Percentiles rank a stretch among this genome's conserved stretches.
These are phyloP conservation scores for Drosophila ficusphila DNA, from an alignment of 1,140 invertebrate species.

Conservation along the genomic window DNA sequence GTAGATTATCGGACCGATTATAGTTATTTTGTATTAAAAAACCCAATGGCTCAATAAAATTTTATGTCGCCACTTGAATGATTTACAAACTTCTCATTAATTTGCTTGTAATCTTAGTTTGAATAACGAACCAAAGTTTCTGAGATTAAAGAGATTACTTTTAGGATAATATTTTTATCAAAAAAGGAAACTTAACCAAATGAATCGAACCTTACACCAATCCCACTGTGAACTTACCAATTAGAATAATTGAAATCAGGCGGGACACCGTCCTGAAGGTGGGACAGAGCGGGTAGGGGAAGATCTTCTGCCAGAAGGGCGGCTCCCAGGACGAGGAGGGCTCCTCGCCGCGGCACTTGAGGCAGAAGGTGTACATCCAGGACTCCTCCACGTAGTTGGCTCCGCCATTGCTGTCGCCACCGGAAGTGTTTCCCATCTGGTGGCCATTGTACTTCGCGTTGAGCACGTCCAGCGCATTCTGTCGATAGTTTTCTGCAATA, in stretches of 20 bases:
- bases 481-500: conserved; percentile 57
- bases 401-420: conserved; percentile 26
- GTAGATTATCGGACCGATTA: no score
- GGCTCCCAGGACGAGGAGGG: conserved; percentile 90
- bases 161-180: no score
- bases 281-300: conserved; percentile 92
- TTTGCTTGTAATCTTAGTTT: no score
- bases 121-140: no score
- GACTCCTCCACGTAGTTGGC: conserved; percentile 78
- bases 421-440: conserved; percentile 34
- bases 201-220: not conserved
- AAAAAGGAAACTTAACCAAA: not conserved
- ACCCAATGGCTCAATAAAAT: no score
- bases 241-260: conserved; percentile 87
- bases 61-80: no score
- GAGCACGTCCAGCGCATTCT: conserved; percentile 64
- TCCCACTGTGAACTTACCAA: conserved; percentile 84
- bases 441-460: conserved; percentile 69
- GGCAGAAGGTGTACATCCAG: conserved; percentile 81
- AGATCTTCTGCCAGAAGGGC: conserved; percentile 89
- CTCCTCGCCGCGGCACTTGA: conserved; percentile 85
- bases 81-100: no score
- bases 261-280: conserved; percentile 91
- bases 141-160: no score
- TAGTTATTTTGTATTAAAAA: no score